Base-by-base conservation (phyloP, 2,797 vertebrate species). In the Periophthalmus magnuspinnatus region DNA sequence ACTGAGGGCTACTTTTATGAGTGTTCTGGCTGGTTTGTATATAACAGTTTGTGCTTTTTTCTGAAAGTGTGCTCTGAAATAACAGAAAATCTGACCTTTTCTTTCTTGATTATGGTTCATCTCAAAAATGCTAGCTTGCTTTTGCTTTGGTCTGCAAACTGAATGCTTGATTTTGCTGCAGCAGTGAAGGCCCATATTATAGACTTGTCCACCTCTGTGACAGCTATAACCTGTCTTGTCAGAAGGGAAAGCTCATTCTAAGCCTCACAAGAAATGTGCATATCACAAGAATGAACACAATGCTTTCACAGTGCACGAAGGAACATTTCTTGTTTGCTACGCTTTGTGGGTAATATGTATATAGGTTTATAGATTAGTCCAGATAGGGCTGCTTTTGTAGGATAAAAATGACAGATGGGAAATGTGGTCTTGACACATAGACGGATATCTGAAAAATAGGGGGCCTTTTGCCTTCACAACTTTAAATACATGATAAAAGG, bases 171-270 rank as follows among this genome's bases (percentile, higher is more conserved):
- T 60, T 76, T 47, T 61, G 41, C 71, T 61, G 63, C 28, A 22
- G 36, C 66, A 45, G 47, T 38, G 21, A 14, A 61, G 48, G 38
- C 36, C 72, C 9, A 67, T 74, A 68, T 75, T 82, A 62, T 77
- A 59, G 48, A 67, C 36, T 52, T 19, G 0, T 6, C 57, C 52
- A 67, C 75, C 45, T 56, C 62, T 67, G 73, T 79, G 74, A 80
- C 72, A 62, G 62, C 47, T 38, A 24, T 65, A 59, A 41, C 71
- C 14, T 55, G 47, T 22, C 33, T 14, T 72, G 59, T 38, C 22
- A 61, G 56, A 45, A 52, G 22, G 64, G 68, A 68, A 33, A 52
- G 74, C 33, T 77, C 52, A 86, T 86, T 81, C 74, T 54, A 85
- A 67, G 63, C 58, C 67, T 77, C 66, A 59, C 7, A 45, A 45